Evolutionary conservation across 2,113 vertebrate genomes (phyloP), one percentile per base, ranked within the genome.

Genomic region (Chionis minor): DNA sequence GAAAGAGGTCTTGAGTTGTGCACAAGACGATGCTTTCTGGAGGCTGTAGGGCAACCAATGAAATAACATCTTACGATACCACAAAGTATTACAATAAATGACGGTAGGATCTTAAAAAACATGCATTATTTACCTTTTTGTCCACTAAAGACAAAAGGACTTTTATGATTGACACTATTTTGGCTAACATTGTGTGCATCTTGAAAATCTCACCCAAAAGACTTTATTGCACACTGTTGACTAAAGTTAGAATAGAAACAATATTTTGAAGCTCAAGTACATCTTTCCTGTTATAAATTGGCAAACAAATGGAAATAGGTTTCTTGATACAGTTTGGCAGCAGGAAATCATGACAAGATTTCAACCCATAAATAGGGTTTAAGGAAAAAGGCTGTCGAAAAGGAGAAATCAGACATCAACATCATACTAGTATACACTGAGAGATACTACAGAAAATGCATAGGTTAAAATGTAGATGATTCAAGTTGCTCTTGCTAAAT

Each of bases 171-270:
- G 85, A 67, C 32, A n/a, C 17, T 90, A 40, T 54, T 96, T 94
- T 95, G 88, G 80, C 69, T 95, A 84, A 93, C 45, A 59, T 1
- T 45, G 26, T 33, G 44, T 80, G 44, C 72, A 93, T 95, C 92
- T 92, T 90, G 65, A 86, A 93, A 90, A 86, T 86, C 38, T 90
- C 86, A 78, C 82, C 69, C 83, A 81, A 47, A 94, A 93, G 69
- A 59, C 80, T 81, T 62, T 40, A 55, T 27, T 92, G 42, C 33
- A 81, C 21, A 13, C 55, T 86, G 82, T 66, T 95, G 92, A 86
- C 55, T 88, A 88, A 92, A 78, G 42, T 90, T 74, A 71, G 52
- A 83, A 90, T 78, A 77, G 65, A 90, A 86, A 78, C 80, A 95
- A 67, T 90, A 88, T 86, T 92, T 93, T 91, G 55, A 95, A 93